Conservation (phyloP, 1,140 invertebrate species). For the Drosophila jambulina region DNA sequence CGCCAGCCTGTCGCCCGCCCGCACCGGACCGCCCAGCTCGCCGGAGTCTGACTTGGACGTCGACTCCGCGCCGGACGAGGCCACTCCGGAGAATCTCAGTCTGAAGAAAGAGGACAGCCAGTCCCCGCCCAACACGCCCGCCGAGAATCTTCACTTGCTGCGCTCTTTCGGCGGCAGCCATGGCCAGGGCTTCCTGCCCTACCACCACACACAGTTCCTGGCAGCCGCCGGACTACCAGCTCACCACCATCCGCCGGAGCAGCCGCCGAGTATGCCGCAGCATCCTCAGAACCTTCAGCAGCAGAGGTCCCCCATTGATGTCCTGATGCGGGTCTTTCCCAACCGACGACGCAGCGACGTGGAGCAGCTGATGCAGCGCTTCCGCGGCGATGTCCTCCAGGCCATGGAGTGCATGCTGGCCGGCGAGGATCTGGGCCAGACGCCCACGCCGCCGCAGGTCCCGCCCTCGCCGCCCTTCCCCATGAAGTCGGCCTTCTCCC, state of each 20-base stretch:
- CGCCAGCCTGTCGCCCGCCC: slow-evolving; percentile 85
- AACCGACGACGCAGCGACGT: slow-evolving; percentile 93
- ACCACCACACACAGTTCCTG: slow-evolving; percentile 86
- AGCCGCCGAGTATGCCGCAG: slow-evolving; percentile 56
- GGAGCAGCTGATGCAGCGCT: slow-evolving; percentile 91
- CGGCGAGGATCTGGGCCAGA: slow-evolving; percentile 86
- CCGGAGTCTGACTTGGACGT: slow-evolving; percentile 86
- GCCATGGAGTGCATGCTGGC: slow-evolving; percentile 95
- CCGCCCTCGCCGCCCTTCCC: slow-evolving; percentile 85
- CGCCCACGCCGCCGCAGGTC: slow-evolving; percentile 67
- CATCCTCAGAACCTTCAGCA: slow-evolving; percentile 80
- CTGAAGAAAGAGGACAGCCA: slow-evolving; percentile 86
- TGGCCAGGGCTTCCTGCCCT: slow-evolving; percentile 84
- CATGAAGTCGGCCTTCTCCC: slow-evolving; percentile 91
- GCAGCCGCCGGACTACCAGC: slow-evolving; percentile 68
- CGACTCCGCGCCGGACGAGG: slow-evolving; percentile 86
- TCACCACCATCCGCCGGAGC: slow-evolving; percentile 65
- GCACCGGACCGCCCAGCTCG: slow-evolving; percentile 84
- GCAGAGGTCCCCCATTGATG: slow-evolving; percentile 90
- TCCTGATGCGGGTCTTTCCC: slow-evolving; percentile 93
- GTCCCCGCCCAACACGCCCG: slow-evolving; percentile 78
- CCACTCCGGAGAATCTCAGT: slow-evolving; percentile 88
- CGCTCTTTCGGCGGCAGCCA: slow-evolving; percentile 73
- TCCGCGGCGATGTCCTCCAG: slow-evolving; percentile 93
- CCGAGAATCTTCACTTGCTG: slow-evolving; percentile 77